Base-by-base conservation (phyloP, 2,797 vertebrate genomes). In the Liparis tanakae region DNA sequence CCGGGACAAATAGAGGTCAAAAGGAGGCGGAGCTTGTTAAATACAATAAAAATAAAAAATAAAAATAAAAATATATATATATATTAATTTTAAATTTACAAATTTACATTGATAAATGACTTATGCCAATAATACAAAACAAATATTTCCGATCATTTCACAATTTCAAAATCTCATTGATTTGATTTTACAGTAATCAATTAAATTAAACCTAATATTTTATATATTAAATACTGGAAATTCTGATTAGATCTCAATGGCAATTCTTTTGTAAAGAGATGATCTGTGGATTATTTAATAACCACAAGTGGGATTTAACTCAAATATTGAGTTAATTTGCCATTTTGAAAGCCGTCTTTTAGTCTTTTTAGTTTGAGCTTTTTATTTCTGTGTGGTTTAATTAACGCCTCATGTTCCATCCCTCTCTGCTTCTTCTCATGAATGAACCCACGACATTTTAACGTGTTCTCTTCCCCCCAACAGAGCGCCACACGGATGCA, bases 401-500 rank as follows among this genome's bases (percentile, higher is more conserved):
- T 65, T 39, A 44, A 54, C 18, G 3, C 44, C 2, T 13, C 8
- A 14, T 13, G 36, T 46, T 22, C 12, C 9, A 7, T 44, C 15
- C 43, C 14, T 44, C 43, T 17, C 4, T 2, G 20, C 9, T 3
- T 30, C 7, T 10, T 57, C 5, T 72, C 36, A 12, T 8, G 60
- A 30, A 57, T 1, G 0, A 44, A 54, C 20, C 1, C 10, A 33
- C 25, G 25, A 30, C 25, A 30, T 30, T 30, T 30, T 2, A 15
- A 60, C 12, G 30, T 8, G 1, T 17, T 1, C 15, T 74, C 3
- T 68, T 43, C 72, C 7, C 56, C 1, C 57, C 51, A 50, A 51
- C 87, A 92, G 92, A 86, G 60, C 85, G 44, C 17, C 57, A 67
- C 10, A 4, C 36, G 0, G 78, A 76, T 2, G 43, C 50, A 10